A percentile compares a stretch with the other conserved stretches of the same genome.
phyloP scores from a whole-genome alignment of 2,888 invertebrate genomes.

The Villa cingulata region DNA sequence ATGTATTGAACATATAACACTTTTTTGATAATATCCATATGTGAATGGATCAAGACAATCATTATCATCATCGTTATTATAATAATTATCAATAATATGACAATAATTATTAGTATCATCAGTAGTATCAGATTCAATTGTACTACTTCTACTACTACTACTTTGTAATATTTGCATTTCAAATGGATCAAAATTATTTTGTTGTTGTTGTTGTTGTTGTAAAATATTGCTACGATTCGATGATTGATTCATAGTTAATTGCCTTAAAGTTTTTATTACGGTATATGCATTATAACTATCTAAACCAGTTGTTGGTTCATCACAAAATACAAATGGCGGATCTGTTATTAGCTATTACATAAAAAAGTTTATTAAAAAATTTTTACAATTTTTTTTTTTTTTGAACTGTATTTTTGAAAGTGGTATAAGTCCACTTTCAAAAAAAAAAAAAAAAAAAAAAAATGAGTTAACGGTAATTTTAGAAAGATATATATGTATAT shows the following conservation, averaged over 20 bases:
- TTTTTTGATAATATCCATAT: conserved; percentile 37
- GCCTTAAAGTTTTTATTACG: conserved; percentile 56
- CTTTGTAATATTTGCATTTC: conserved; percentile 20
- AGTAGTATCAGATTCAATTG: not conserved
- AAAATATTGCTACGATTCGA: not conserved
- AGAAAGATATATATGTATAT: too few relatives aligned
- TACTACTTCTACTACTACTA: conserved; percentile 9
- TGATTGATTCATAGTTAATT: conserved; percentile 37
- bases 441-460: too few relatives aligned
- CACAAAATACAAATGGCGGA: conserved; percentile 80
- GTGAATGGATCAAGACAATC: not conserved
- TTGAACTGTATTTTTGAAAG: too few relatives aligned
- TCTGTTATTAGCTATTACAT: conserved; percentile 61
- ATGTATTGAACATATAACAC: conserved; percentile 77
- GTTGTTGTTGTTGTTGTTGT: too few relatives aligned
- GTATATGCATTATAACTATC: conserved; percentile 79
- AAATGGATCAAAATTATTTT: not conserved
- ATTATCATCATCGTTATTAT: not conserved
- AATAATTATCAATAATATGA: too few relatives aligned
- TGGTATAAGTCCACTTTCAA: too few relatives aligned
- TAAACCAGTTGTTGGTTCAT: conserved; percentile 85
- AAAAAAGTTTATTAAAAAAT: too few relatives aligned
- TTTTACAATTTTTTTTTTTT: too few relatives aligned
- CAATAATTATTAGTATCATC: not conserved
- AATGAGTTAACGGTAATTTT: too few relatives aligned